Evolutionary conservation across 2,888 invertebrate species (phyloP), one percentile per base, ranked within the genome.

Genomic region (Caenorhabditis macrosperma): DNA sequence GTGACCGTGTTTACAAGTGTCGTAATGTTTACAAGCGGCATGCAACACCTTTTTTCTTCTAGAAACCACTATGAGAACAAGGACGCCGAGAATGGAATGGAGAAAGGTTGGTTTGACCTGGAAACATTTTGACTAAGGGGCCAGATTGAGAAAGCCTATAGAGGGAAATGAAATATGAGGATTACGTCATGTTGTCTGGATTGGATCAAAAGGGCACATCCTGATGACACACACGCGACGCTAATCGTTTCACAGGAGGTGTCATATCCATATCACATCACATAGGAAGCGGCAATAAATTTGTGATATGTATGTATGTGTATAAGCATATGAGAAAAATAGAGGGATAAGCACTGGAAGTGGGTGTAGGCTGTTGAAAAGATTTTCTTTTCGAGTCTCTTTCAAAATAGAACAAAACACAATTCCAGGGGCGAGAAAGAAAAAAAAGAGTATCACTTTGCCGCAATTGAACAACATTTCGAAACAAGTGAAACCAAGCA

Each of bases 71-170:
- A 54, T 24, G 63, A 67, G 20, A 59, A 67, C 60, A 60, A 67
- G 44, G 71, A 80, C 44, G 66, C 48, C 12, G 81, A 57, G 12
- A 81, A 78, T 74, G 74, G 81, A 28, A 67, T 81, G 72, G 81
- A 81, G 48, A 81, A 81, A 69, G 64, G 81, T 81, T 20, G 24
- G 71, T 59, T 50, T 59, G 48, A 69, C 52, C 60, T 9, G 33
- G 41, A 41, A 60, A 52, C 50, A 17, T 22, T 9, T 30, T 50
- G 28, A 15, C 20, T 15, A 15, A 41, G 10, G n/a, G 2, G 44
- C 17, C 30, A 30, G 38, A 64, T 24, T 28, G 59, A 48, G 3
- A 26, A 38, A 60, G 50, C 57, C 66, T 66, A 54, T 54, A 30
- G 66, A 28, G 54, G 28, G 35, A 35, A 38, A 38, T 38, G 64